Conservation (phyloP, 2,888 invertebrate genomes). For the Trissoscelio sp. region DNA sequence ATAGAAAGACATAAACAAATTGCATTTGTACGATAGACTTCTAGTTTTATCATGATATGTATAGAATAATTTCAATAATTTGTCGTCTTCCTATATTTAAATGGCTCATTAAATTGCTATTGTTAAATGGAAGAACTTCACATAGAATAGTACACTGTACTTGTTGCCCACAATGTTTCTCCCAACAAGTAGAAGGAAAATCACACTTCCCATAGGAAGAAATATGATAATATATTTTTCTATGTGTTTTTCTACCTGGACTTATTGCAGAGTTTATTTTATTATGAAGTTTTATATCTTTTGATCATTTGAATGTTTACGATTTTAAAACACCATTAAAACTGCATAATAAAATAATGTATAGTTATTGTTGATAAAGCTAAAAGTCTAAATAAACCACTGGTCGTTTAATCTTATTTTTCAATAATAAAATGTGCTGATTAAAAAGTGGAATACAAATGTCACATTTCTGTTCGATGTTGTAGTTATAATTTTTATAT, state of each 20-base stretch:
- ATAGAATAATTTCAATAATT: not conserved
- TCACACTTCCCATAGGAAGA: no score
- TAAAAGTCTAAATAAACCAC: conserved; percentile 17
- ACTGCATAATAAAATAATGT: not conserved
- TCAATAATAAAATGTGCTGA: not conserved
- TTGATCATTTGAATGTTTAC: not conserved
- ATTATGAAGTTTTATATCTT: not conserved
- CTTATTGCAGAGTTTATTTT: not conserved
- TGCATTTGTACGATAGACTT: conserved; percentile 35
- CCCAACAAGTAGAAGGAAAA: no score
- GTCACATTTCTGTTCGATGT: conserved; percentile 4
- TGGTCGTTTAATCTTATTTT: not conserved
- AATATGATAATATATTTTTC: not conserved
- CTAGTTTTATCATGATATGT: conserved; percentile 54
- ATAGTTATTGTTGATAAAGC: conserved; percentile 10
- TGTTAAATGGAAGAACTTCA: no score
- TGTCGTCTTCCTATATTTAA: not conserved
- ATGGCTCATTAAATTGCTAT: no score
- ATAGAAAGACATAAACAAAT: conserved; percentile 16
- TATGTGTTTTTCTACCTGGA: not conserved
- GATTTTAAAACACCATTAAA: not conserved
- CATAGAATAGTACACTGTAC: no score
- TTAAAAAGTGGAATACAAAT: conserved; percentile 26
- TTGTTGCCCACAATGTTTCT: no score
- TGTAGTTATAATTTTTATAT: not conserved